Evolutionary conservation across 2,113 vertebrate species (phyloP).

Genomic region (Phodopus roborovskii): DNA sequence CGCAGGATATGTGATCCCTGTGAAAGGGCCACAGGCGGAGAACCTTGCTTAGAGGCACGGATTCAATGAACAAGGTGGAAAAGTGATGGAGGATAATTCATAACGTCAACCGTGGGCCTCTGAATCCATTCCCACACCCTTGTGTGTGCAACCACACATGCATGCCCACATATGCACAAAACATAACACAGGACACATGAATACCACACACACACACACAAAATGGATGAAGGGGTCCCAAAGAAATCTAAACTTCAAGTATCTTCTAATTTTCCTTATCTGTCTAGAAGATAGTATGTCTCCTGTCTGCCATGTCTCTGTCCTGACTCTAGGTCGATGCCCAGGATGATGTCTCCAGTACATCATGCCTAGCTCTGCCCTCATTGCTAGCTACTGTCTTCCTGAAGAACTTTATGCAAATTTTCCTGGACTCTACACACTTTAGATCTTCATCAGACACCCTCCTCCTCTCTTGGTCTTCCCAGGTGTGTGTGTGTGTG

Average conservation of each 20-base stretch:
- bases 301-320: accelerated
- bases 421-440: background rate
- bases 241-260: background rate
- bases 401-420: background rate
- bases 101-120: background rate
- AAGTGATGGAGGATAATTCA: background rate
- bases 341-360: background rate
- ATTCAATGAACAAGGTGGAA: background rate
- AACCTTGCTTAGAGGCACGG: background rate
- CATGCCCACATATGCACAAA: background rate
- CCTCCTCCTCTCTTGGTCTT: background rate
- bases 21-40: background rate
- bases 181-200: background rate
- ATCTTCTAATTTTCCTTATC: background rate
- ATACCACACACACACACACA: background rate
- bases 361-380: background rate
- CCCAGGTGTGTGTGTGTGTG: background rate
- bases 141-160: background rate
- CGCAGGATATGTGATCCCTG: background rate
- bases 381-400: background rate
- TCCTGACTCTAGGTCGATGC: background rate
- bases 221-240: background rate
- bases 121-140: background rate
- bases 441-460: background rate
- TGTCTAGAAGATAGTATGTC: background rate